These are phyloP conservation scores for Tachuris rubrigastra DNA, from an alignment of 2,113 vertebrate genomes.

Conservation along the genomic window DNA sequence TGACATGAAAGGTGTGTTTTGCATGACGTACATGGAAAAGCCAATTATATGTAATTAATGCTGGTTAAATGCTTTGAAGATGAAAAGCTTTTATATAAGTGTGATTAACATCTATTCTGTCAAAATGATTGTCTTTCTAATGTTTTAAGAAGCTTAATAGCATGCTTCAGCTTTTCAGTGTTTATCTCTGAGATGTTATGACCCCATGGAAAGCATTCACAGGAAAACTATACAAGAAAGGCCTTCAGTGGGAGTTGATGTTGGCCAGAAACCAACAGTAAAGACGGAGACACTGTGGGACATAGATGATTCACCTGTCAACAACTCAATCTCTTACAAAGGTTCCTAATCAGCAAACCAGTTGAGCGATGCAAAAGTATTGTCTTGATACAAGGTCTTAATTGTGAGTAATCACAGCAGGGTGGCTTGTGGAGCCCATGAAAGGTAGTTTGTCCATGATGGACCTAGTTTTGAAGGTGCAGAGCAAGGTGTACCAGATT, in stretches of 20 bases:
- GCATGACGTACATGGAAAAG: not conserved
- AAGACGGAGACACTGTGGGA: slow-evolving; percentile 30
- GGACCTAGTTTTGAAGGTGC: not conserved
- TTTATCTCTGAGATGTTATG: slow-evolving; percentile 40
- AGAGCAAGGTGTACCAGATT: not conserved
- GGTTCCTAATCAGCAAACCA: slow-evolving; percentile 4
- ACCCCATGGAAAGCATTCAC: slow-evolving; percentile 14
- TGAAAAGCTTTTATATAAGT: slow-evolving; percentile 45
- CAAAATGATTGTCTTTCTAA: slow-evolving; percentile 55
- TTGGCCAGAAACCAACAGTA: slow-evolving; percentile 40
- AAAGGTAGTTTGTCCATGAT: not conserved
- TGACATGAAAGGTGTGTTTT: slow-evolving; percentile 56
- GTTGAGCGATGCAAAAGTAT: not conserved
- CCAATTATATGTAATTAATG: slow-evolving; percentile 67
- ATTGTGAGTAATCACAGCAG: not conserved
- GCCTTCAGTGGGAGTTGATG: slow-evolving; percentile 15
- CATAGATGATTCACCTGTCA: slow-evolving; percentile 32
- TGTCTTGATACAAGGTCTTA: not conserved
- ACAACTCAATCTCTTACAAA: not conserved
- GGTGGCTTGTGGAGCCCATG: not conserved
- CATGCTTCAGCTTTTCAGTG: slow-evolving; percentile 5
- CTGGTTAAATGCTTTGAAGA: slow-evolving; percentile 65
- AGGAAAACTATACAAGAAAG: not conserved
- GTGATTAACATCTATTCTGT: slow-evolving; percentile 63
- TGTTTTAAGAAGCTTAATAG: slow-evolving; percentile 51